Evolutionary conservation across 1,140 invertebrate species (phyloP), one percentile per base, ranked within the genome.

Genomic region (Drosophila burlai): DNA sequence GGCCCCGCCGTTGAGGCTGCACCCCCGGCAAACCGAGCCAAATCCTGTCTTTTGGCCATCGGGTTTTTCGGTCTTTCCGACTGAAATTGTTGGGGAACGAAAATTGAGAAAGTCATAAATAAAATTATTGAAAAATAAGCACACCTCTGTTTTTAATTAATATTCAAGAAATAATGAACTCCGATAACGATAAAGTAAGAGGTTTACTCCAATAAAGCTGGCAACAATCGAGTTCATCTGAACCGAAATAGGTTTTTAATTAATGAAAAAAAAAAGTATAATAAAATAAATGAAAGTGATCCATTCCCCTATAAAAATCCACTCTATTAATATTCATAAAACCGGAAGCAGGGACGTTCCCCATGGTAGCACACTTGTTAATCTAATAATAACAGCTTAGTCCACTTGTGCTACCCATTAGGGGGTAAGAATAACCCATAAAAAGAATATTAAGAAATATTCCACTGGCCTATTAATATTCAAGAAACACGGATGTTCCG

Each of bases 61-160:
- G 66, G 60, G 69, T 60, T 62, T 38, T 52, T 79, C 24, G 65
- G 34, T 76, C 55, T 50, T 64, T 72, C 59, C 18, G 34, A 55
- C 43, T 46, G 83, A 64, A 29, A 49, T 73, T 79, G 68, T 50
- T 62, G 38, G 81, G 84, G 62, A 83, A 87, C 72, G 68, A 66
- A 57, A 68, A 76, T 68, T 61, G 65, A 83, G 60, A 81, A 62
- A 80, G n/a, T 80, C 38, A 71, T 47, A 50, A 76, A 60, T 50
- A 50, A 57, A 57, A 26, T 57, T 57, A 57, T 57, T 57, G 54
- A 57, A 57, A 40, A 57, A 57, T 57, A 57, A 9, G 5, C 9
- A 10, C 9, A n/a, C 13, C 5, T 3, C 3, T 0, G 40, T 24
- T 57, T 24, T 57, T 55, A 2, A 38, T 16, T 24, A 55, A 24